Base-by-base conservation (phyloP, 2,113 vertebrate genomes). In the Dendropsophus ebraccatus region DNA sequence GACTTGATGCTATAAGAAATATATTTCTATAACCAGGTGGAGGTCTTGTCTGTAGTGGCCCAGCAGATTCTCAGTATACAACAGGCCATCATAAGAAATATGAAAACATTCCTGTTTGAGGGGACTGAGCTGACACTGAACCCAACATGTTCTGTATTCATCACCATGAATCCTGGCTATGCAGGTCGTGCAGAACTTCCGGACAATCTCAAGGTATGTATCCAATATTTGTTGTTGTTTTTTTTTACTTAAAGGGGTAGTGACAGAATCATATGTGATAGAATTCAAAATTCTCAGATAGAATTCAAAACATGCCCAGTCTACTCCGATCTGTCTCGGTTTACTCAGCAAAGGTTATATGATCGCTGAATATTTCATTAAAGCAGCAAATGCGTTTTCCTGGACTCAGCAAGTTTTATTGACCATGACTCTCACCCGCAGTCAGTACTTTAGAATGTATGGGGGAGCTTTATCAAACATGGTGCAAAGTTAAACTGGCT, bases 111-210 rank as follows among this genome's bases (percentile, higher is more conserved):
- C 89, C 5, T 95, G 88, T 99, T 99, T 88, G 97, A 98, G 90
- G 97, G 97, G 45, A 97, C 96, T 0, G 95, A 97, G 87, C 92
- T 99, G 70, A 96, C 93, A 17, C 95, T 98, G 17, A 97, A 98
- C 89, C 96, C 97, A 69, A 94, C 96, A 0, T 99, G 97, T 83
- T 95, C 94, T 11, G 96, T 98, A 65, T 98, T 98, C 82, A 97
- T 98, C 92, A 98, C 97, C 0, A 99, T 99, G 96, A 99, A 98
- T 88, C 97, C 97, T 8, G 97, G 97, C 4, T 99, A 99, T 32
- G 97, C 97, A 25, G 97, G 97, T 67, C 92, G 97, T 60, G 95
- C 96, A 0, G 97, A 98, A 83, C 91, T 98, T 21, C 97, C 97
- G 1, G 97, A 99, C 91, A 98, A 99, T 86, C 93, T 98, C 50